Evolutionary conservation across 1,140 invertebrate genomes (phyloP).

Genomic region (Drosophila littoralis): DNA sequence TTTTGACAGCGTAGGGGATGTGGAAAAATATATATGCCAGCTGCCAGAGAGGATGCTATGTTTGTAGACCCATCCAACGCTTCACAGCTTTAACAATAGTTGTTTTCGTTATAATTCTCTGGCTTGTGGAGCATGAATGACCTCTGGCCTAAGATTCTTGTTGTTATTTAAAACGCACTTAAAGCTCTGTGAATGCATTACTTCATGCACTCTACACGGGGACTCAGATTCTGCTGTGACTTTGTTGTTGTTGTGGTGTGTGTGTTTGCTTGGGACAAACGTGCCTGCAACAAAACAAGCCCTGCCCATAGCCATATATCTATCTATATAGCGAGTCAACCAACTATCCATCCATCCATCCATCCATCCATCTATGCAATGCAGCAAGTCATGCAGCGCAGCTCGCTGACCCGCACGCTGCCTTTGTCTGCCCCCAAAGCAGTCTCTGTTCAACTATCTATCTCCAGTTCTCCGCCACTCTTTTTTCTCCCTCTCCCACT

Average conservation of each 20-base stretch:
- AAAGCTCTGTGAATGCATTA: conserved; percentile 35
- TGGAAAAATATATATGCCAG: too few relatives aligned
- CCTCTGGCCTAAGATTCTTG: conserved; percentile 22
- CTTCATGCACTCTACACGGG: conserved; percentile 35
- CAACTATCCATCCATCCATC: conserved; percentile 60
- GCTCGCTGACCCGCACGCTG: conserved; percentile 80
- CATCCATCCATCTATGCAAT: conserved; percentile 77
- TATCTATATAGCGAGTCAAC: conserved; percentile 57
- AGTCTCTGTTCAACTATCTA: conserved; percentile 7
- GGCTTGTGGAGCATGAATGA: conserved; percentile 13
- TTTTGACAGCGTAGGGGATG: too few relatives aligned
- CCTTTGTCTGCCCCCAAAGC: conserved; percentile 59
- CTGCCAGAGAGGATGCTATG: too few relatives aligned
- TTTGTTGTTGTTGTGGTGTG: conserved; percentile 39
- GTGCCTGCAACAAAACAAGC: conserved; percentile 65
- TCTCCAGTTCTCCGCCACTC: conserved; percentile 38
- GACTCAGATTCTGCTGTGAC: conserved; percentile 55
- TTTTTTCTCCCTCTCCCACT: conserved; percentile 7
- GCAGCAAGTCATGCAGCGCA: conserved; percentile 80
- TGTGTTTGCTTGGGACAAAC: conserved; percentile 68
- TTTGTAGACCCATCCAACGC: too few relatives aligned
- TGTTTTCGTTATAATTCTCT: not conserved
- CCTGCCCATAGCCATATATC: conserved; percentile 44
- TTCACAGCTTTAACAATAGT: too few relatives aligned
- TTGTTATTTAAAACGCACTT: conserved; percentile 55